A percentile compares a stretch with the other conserved stretches of the same genome.
phyloP scores from a whole-genome alignment of 2,113 vertebrate genomes.

The Ramphastos sulfuratus region DNA sequence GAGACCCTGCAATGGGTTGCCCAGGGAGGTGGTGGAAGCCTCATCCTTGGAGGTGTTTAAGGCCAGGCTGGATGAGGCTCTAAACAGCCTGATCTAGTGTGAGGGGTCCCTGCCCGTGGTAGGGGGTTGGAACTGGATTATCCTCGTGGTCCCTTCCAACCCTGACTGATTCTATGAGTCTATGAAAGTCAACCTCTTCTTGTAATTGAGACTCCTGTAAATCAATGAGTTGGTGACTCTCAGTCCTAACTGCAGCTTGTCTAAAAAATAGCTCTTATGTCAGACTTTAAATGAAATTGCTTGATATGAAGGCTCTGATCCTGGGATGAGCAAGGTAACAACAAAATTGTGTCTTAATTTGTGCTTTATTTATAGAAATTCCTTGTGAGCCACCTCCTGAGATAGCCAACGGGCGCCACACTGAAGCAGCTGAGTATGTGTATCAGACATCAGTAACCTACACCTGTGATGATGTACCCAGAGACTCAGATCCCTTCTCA shows the following conservation, averaged over 20 bases:
- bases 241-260: neutral
- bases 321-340: neutral
- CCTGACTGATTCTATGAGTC: too few relatives aligned
- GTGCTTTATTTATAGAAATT: slow-evolving; percentile 11
- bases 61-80: too few relatives aligned
- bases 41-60: too few relatives aligned
- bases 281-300: neutral
- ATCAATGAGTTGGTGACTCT: neutral
- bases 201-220: neutral
- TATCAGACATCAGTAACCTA: slow-evolving; percentile 62
- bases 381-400: slow-evolving; percentile 50
- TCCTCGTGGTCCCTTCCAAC: too few relatives aligned
- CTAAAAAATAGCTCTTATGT: neutral
- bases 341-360: neutral
- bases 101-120: too few relatives aligned
- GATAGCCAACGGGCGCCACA: slow-evolving; percentile 30
- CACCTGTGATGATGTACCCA: neutral
- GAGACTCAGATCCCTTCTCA: neutral
- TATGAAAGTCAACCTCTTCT: neutral
- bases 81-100: too few relatives aligned
- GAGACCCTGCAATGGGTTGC: too few relatives aligned
- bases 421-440: neutral
- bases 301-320: neutral
- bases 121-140: too few relatives aligned
- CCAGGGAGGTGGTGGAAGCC: too few relatives aligned